phyloP scores from a whole-genome alignment of 2,113 vertebrate genomes.

The Ochotona curzoniae region DNA sequence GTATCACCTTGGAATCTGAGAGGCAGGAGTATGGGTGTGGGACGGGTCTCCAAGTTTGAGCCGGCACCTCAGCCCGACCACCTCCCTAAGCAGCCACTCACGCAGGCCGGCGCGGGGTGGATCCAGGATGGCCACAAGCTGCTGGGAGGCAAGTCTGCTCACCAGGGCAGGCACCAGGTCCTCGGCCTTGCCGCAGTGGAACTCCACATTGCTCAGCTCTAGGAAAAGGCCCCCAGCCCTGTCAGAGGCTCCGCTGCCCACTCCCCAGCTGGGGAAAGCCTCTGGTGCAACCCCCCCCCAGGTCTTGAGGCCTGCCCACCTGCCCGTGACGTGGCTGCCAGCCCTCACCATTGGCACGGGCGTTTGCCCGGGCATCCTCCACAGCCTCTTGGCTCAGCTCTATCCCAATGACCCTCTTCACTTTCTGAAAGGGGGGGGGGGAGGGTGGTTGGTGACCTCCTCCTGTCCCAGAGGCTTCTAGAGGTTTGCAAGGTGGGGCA shows the following conservation, averaged over 20 bases:
- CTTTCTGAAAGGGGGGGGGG: conserved; percentile 86
- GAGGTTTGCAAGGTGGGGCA: too few relatives aligned
- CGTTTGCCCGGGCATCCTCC: conserved; percentile 94
- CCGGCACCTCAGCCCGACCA: neutral
- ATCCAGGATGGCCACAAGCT: conserved; percentile 92
- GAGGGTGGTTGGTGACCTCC: neutral
- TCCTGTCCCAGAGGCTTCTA: too few relatives aligned
- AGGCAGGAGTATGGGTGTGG: neutral
- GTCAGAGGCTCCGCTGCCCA: neutral
- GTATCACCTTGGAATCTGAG: conserved; percentile 96
- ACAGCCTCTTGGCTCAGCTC: conserved; percentile 96
- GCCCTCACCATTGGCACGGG: conserved; percentile 91
- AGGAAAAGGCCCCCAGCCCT: neutral
- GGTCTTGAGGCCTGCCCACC: too few relatives aligned
- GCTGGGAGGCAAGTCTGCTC: conserved; percentile 88
- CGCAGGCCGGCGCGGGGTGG: conserved; percentile 96
- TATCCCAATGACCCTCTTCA: conserved; percentile 96
- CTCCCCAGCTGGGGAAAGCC: too few relatives aligned
- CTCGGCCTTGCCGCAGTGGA: conserved; percentile 96
- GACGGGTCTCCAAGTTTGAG: neutral
- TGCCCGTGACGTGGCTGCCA: fast-evolving
- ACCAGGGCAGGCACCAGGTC: conserved; percentile 94
- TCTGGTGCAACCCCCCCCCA: neutral
- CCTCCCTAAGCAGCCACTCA: conserved; percentile 85
- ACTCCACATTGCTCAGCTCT: conserved; percentile 94